A percentile compares a stretch with the other conserved stretches of the same genome.
These are phyloP conservation scores for Brachyopa scutellaris DNA, from an alignment of 2,888 invertebrate species.

Conservation along the genomic window DNA sequence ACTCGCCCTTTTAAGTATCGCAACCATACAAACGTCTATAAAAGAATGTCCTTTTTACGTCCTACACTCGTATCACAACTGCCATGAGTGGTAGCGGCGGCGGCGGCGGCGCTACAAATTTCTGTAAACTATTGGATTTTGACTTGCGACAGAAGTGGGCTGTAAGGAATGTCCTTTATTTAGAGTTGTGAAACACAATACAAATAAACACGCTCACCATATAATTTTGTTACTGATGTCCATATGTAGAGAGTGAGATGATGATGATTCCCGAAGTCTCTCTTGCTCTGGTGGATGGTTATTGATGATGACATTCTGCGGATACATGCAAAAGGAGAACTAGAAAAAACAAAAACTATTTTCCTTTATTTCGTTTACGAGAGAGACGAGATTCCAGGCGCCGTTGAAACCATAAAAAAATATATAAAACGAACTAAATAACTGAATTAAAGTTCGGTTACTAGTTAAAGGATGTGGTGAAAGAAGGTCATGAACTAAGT, in stretches of 20 bases:
- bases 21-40: neutral
- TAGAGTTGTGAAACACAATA: neutral
- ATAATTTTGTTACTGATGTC: slow-evolving; percentile 55
- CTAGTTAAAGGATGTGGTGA: slow-evolving; percentile 19
- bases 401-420: slow-evolving; percentile 74
- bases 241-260: slow-evolving; percentile 36
- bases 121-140: slow-evolving; percentile 52
- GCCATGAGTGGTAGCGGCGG: slow-evolving; percentile 13
- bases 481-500: slow-evolving; percentile 28
- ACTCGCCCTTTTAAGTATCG: neutral
- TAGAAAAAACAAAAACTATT: slow-evolving; percentile 18
- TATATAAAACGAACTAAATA: slow-evolving; percentile 56
- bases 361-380: slow-evolving; percentile 39
- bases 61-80: slow-evolving; percentile 15
- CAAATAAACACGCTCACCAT: neutral
- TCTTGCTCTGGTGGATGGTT: slow-evolving; percentile 14
- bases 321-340: slow-evolving; percentile 46
- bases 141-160: slow-evolving; percentile 43
- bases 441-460: slow-evolving; percentile 59
- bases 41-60: slow-evolving; percentile 39
- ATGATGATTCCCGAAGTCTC: slow-evolving; percentile 56
- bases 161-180: slow-evolving; percentile 47
- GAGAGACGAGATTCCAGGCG: slow-evolving; percentile 73
- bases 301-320: slow-evolving; percentile 70
- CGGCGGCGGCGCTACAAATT: too few relatives aligned